Evolutionary conservation across 2,888 invertebrate genomes (phyloP).

Genomic region (Pseudeuparius sepicola): DNA sequence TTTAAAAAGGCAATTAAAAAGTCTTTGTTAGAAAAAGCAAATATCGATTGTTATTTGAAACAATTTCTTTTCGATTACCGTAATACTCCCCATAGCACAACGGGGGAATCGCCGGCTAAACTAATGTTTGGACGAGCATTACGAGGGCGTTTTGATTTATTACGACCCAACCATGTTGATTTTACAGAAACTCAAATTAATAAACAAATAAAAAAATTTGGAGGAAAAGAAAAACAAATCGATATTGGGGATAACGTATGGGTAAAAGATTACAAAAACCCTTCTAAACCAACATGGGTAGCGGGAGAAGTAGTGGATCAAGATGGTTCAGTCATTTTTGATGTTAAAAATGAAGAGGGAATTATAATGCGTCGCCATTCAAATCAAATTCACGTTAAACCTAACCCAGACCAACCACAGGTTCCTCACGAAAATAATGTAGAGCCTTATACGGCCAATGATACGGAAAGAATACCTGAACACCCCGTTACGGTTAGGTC

Average conservation of each 20-base stretch:
- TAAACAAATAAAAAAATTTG: constrained; percentile 1
- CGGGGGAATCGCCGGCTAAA: constrained; percentile 11
- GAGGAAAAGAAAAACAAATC: neutral
- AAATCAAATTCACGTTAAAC: constrained; percentile 3
- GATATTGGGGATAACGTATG: neutral
- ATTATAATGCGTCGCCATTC: neutral
- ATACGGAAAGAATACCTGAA: no score
- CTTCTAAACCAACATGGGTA: constrained; percentile 1
- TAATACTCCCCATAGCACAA: constrained; percentile 14
- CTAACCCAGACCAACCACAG: no score
- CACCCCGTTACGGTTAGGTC: no score
- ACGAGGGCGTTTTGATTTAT: constrained; percentile 10
- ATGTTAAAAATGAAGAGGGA: constrained; percentile 1
- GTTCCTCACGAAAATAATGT: no score
- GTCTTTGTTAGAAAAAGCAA: constrained; percentile 7
- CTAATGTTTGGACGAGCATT: constrained; percentile 13
- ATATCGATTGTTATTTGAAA: constrained; percentile 4
- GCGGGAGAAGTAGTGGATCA: neutral
- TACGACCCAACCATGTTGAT: constrained; percentile 2
- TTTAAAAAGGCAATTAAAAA: constrained; percentile 14
- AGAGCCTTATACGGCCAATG: no score
- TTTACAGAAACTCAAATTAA: constrained; percentile 1
- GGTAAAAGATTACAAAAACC: constrained; percentile 1
- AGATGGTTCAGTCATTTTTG: constrained; percentile 1
- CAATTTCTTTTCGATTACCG: constrained; percentile 18